Evolutionary conservation across 2,113 vertebrate genomes (phyloP).

Genomic region (Lasiurus borealis): DNA sequence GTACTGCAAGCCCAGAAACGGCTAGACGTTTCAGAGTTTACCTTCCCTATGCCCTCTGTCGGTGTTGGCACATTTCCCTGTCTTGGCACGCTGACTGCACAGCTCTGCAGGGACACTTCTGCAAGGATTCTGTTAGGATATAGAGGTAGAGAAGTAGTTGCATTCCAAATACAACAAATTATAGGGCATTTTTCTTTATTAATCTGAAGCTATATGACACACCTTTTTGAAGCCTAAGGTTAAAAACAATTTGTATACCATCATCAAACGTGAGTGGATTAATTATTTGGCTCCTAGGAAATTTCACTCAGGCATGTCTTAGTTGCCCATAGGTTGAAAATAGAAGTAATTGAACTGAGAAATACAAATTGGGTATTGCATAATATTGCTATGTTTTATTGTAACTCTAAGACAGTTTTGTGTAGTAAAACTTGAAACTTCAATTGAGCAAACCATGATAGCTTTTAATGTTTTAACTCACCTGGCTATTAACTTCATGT

Average conservation of each 20-base stretch:
- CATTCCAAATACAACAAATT: conserved; percentile 50
- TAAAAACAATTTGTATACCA: conserved; percentile 45
- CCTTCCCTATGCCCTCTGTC: background rate
- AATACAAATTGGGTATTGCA: conserved; percentile 63
- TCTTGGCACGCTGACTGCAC: background rate
- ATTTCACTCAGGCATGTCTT: conserved; percentile 65
- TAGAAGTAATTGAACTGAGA: conserved; percentile 76
- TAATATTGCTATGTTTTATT: conserved; percentile 74
- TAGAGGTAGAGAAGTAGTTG: conserved; percentile 26
- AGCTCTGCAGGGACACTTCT: conserved; percentile 34
- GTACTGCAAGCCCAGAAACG: background rate
- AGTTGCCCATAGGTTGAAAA: conserved; percentile 74
- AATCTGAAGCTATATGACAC: conserved; percentile 35
- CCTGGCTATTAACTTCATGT: conserved; percentile 74
- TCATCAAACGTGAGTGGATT: conserved; percentile 66
- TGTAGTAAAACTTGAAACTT: conserved; percentile 59
- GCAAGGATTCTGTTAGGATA: conserved; percentile 57
- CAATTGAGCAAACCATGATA: conserved; percentile 59
- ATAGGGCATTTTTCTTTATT: conserved; percentile 53
- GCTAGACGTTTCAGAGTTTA: background rate
- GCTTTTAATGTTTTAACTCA: conserved; percentile 71
- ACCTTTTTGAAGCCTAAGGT: conserved; percentile 45
- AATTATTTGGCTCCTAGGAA: conserved; percentile 75
- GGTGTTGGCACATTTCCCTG: background rate
- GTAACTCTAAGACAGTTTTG: conserved; percentile 70